Evolutionary conservation across 2,888 invertebrate species (phyloP), one percentile per base, ranked within the genome.

Genomic region (Oasisia sp.): DNA sequence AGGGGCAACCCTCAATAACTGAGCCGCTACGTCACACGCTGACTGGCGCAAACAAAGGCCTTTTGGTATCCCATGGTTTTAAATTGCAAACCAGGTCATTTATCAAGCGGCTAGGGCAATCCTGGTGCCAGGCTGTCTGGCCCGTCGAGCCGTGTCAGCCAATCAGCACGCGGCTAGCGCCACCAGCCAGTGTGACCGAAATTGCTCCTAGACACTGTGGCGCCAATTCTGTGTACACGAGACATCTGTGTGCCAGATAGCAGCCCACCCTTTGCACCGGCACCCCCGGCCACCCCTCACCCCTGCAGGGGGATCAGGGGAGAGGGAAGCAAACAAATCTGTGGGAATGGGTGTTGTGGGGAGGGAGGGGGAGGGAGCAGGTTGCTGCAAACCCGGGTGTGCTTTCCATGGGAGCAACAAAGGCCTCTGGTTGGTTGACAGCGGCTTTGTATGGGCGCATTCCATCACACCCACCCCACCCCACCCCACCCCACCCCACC

Each of bases 11-110:
- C 74, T 74, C 74, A 74, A 74, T 74, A 74, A 74, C 74, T 74
- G 74, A 74, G 74, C 74, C 74, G n/a, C 74, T 74, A 74, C 74
- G 74, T 74, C 74, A 74, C 74, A 74, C 74, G 74, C 74, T 74
- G 74, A 74, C 74, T 74, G 74, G 74, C 74, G 74, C 74, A 74
- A 74, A 74, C 74, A 74, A 74, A 74, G 74, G 74, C 74, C 74
- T 74, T 74, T 74, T 74, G 74, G 74, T 74, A 74, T n/a, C 74
- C 74, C 74, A 74, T 74, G 74, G 74, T 74, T 74, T 74, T 74
- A 74, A 74, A 74, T 74, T 74, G 74, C 74, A 74, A 74, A 19
- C 74, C 74, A 74, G 74, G 74, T 74, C 74, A 74, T 74, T 74
- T 74, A 74, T 74, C 74, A 74, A 74, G 74, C 74, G 5, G 74